Base-by-base conservation (phyloP, 2,888 invertebrate genomes). In the Euphydryas editha region DNA sequence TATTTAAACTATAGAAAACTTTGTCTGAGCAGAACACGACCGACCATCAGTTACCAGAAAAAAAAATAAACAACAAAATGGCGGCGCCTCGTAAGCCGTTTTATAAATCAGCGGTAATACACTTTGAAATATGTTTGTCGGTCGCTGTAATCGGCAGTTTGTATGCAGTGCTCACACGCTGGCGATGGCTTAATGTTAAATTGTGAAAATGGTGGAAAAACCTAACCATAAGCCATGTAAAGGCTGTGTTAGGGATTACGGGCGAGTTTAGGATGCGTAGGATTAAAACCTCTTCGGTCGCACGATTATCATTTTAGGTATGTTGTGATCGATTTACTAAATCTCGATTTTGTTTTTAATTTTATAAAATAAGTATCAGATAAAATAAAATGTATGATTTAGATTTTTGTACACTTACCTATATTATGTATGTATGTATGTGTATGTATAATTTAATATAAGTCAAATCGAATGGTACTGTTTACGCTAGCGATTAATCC, bases 81-180 rank as follows among this genome's bases (percentile, higher is more conserved):
- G 56, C 47, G 49, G 62, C 42, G 63, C 62, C 44, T 68, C 44
- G 60, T 68, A 72, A 75, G 73, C 70, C 72, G 65, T 80, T 81
- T 80, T 81, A 83, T 86, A 86, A 86, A 86, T 86, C 86, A 86
- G 80, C 75, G 79, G 80, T 86, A 86, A 86, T 86, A 80, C 85
- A 78, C 75, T 81, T 79, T 86, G 86, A 86, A 82, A 82, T 85
- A 86, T 86, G 85, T 82, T 54, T 36, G 54, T 51, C 54, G 54
- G 72, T 69, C 74, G 79, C 81, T 81, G 81, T 85, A 85, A 85
- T 78, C 72, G 79, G 85, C 84, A 73, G 87, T 87, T 87, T 87
- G 84, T 87, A 87, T 87, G 80, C 86, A 72, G 76, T 56, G 72
- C 71, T 67, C 65, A 47, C 63, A 54, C 56, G 67, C 47, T 59